Conservation (phyloP, 2,888 invertebrate genomes). For the Mechanitis mazaeus region DNA sequence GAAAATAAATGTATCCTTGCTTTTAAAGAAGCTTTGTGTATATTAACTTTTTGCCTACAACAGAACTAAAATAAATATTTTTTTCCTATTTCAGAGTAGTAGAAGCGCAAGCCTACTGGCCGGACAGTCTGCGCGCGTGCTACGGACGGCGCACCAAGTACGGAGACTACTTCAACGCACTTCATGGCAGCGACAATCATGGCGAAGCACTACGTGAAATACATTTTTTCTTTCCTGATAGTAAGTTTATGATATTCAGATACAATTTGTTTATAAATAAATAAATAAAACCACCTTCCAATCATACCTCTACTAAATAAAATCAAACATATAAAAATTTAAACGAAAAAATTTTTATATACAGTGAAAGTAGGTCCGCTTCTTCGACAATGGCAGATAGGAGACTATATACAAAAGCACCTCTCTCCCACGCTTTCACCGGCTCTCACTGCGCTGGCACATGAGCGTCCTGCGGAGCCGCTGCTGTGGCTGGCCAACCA, state of each 20-base stretch:
- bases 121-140: constrained; percentile 81
- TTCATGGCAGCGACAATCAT: constrained; percentile 86
- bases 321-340: too few relatives aligned
- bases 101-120: constrained; percentile 82
- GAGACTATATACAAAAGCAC: constrained; percentile 81
- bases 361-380: constrained; percentile 87
- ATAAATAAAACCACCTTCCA: too few relatives aligned
- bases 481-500: constrained; percentile 87
- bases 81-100: constrained; percentile 56
- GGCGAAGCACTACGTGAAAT: constrained; percentile 85
- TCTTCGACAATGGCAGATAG: constrained; percentile 76
- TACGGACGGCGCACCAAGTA: constrained; percentile 80
- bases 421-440: constrained; percentile 80
- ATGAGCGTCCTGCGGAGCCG: constrained; percentile 84
- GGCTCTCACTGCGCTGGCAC: constrained; percentile 80
- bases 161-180: constrained; percentile 81
- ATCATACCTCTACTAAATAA: too few relatives aligned
- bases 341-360: constrained; percentile 18
- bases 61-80: not conserved
- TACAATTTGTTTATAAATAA: too few relatives aligned
- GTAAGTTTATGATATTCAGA: constrained; percentile 63
- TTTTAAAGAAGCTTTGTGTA: too few relatives aligned
- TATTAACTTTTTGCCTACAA: too few relatives aligned
- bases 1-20: too few relatives aligned
- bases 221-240: constrained; percentile 90